A percentile compares a stretch with the other conserved stretches of the same genome.
Evolutionary conservation across 2,888 invertebrate genomes (phyloP).

Genomic region (Hylaea fasciaria): DNA sequence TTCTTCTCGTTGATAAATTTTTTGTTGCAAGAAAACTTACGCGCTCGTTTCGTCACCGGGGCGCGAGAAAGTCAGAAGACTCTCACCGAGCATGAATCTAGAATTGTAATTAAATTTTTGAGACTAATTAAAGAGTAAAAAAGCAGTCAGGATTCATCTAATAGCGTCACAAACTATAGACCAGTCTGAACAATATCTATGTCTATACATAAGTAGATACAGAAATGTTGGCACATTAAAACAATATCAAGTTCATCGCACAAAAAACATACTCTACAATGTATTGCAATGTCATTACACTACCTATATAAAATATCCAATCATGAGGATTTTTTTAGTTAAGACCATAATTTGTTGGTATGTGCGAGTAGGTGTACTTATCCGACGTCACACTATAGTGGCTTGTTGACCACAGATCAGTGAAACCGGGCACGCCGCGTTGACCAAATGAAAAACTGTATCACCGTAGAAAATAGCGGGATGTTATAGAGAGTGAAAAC

Average conservation of each 20-base stretch:
- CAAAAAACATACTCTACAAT: background rate
- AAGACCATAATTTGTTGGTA: slow-evolving; percentile 3
- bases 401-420: slow-evolving; percentile 54
- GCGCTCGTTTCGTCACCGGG: slow-evolving; percentile 51
- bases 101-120: background rate
- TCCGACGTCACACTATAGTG: slow-evolving; percentile 15
- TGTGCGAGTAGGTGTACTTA: background rate
- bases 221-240: slow-evolving; percentile 2
- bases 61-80: slow-evolving; percentile 63
- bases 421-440: slow-evolving; percentile 66
- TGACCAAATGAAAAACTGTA: slow-evolving; percentile 76
- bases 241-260: slow-evolving; percentile 10
- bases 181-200: too few relatives aligned
- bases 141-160: too few relatives aligned
- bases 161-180: too few relatives aligned
- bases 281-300: slow-evolving; percentile 34
- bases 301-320: slow-evolving; percentile 4
- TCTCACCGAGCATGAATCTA: background rate
- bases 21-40: slow-evolving; percentile 63
- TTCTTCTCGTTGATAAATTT: slow-evolving; percentile 68
- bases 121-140: too few relatives aligned
- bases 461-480: slow-evolving; percentile 75
- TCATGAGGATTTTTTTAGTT: slow-evolving; percentile 5
- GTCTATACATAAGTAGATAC: background rate
- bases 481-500: slow-evolving; percentile 80